phyloP scores from a whole-genome alignment of 2,888 invertebrate genomes.

The Macrosoma leucophasiata region DNA sequence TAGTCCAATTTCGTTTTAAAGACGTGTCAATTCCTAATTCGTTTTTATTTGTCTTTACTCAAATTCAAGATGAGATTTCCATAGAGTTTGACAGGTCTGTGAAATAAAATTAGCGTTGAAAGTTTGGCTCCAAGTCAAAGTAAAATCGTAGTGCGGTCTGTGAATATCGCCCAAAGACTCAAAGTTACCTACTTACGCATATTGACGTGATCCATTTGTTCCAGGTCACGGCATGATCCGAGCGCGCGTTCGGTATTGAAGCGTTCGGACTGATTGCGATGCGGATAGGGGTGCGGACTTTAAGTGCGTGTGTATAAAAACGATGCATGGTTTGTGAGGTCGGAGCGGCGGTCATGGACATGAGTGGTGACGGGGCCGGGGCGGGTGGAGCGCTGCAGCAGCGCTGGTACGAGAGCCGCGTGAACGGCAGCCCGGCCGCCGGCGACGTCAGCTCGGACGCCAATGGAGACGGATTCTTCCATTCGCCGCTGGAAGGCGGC shows the following conservation, averaged over 20 bases:
- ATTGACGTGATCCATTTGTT: slow-evolving; percentile 27
- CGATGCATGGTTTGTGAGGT: slow-evolving; percentile 75
- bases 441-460: slow-evolving; percentile 66
- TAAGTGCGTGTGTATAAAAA: slow-evolving; percentile 65
- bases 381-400: slow-evolving; percentile 66
- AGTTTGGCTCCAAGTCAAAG: no score
- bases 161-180: no score
- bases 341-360: slow-evolving; percentile 67
- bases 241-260: no score
- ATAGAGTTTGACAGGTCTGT: no score
- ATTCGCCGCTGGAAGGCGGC: slow-evolving; percentile 72
- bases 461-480: slow-evolving; percentile 74
- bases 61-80: no score
- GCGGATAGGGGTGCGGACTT: slow-evolving; percentile 66
- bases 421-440: slow-evolving; percentile 71
- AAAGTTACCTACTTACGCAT: no score
- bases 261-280: slow-evolving; percentile 50
- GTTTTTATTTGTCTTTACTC: no score
- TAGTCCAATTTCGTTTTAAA: no score
- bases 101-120: no score
- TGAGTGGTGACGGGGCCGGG: slow-evolving; percentile 67
- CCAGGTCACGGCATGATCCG: slow-evolving; percentile 51
- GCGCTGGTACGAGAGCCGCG: slow-evolving; percentile 74
- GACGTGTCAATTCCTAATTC: no score
- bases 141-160: no score